phyloP scores from a whole-genome alignment of 2,113 vertebrate species.

The Atherinomorus stipes region DNA sequence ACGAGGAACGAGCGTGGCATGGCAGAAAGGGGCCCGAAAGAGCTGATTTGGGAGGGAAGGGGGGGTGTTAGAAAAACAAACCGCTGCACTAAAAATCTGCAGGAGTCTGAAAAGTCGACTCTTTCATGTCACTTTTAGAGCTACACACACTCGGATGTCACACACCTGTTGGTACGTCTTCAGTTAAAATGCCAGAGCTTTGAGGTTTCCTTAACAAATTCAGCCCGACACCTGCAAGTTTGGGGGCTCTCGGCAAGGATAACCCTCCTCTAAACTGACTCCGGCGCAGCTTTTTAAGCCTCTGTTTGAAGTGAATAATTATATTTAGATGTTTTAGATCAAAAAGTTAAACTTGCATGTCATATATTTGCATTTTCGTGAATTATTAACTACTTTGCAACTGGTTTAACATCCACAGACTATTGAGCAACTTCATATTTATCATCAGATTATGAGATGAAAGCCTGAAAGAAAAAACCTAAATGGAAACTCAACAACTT shows the following conservation, averaged over 20 bases:
- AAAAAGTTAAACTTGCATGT: not conserved
- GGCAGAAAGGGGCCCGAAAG: constrained; percentile 10
- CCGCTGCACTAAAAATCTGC: constrained; percentile 34
- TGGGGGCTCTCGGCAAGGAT: constrained; percentile 49
- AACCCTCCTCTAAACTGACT: constrained; percentile 59
- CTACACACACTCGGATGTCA: constrained; percentile 16
- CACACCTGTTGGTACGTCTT: constrained; percentile 76
- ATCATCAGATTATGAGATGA: not conserved
- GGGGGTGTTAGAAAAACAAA: not conserved
- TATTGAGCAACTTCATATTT: not conserved
- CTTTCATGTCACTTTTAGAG: constrained; percentile 40
- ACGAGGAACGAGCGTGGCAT: constrained; percentile 85
- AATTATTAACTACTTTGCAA: not conserved
- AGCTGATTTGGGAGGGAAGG: not conserved
- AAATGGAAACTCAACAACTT: not conserved
- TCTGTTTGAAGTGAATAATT: not conserved
- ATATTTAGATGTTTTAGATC: not conserved
- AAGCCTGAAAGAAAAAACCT: not conserved
- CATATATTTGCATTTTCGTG: not conserved
- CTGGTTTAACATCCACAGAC: not conserved
- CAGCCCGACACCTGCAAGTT: constrained; percentile 68
- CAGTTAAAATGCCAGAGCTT: constrained; percentile 77
- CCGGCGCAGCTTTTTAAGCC: constrained; percentile 2
- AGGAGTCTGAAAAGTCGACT: constrained; percentile 27
- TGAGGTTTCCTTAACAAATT: constrained; percentile 79